Base-by-base conservation (phyloP, 2,888 invertebrate genomes). In the Caradrina clavipalpis region DNA sequence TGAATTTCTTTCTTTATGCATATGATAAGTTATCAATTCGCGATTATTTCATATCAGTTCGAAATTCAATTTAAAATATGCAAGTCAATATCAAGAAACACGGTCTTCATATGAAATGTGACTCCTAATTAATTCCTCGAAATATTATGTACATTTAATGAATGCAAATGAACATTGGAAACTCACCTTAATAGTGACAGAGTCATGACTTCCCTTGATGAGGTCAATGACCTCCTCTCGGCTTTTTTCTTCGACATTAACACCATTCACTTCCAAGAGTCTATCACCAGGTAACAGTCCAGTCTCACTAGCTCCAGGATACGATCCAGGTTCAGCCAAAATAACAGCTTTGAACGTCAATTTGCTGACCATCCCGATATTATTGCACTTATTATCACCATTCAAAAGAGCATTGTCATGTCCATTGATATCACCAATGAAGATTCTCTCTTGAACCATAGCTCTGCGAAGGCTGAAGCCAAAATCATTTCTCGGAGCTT, bases 261-360 rank as follows among this genome's bases (percentile, higher is more conserved):
- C 97, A 35, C 98, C 98, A 89, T 99, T 99, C 45, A 99, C 99
- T 96, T 99, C 98, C 82, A 99, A 95, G 39, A 99, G 96, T 84
- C 98, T 97, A 94, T 99, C 99, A 7, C 99, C 99, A n/a, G 99
- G 99, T 70, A 99, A 95, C 31, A 99, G 96, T 6, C 99, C 99
- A 10, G 98, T 98, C 82, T 98, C 98, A 87, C 97, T 97, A 71
- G 98, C 97, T 15, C 97, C 97, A 17, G 95, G 98, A 85, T 97
- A 97, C 62, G 98, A 97, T 15, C 98, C 98, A 1, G 99, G 99
- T 90, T 99, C 99, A 15, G 99, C 99, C 88, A 99, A 98, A 80
- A 98, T 98, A 31, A 99, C 98, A 65, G 98, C 97, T 84, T 97
- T 97, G 93, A 97, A 97, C 57, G 96, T 96, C 81, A 97, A 93